These are phyloP conservation scores for Dryoscopus gambensis DNA, from an alignment of 2,113 vertebrate genomes.

Conservation along the genomic window DNA sequence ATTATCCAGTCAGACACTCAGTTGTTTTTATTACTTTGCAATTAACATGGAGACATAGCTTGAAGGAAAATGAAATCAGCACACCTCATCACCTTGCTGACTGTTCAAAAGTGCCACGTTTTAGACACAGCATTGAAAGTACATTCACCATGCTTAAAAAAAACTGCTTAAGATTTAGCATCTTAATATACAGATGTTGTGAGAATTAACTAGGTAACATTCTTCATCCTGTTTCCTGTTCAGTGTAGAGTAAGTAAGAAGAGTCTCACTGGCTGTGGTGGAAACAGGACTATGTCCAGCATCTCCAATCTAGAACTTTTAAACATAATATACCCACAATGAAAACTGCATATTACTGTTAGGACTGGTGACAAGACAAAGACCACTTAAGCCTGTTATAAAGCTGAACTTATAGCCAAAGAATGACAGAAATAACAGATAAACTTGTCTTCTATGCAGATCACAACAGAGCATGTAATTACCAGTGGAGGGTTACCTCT, in stretches of 20 bases:
- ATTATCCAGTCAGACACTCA: neutral
- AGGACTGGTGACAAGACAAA: neutral
- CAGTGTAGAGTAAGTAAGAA: neutral
- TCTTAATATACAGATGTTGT: neutral
- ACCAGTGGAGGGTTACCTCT: neutral
- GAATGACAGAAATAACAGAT: neutral
- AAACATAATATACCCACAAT: neutral
- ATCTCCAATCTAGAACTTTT: neutral
- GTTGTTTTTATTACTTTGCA: neutral
- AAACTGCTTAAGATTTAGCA: neutral
- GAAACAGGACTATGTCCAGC: neutral
- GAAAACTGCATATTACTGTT: neutral
- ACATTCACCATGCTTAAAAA: neutral
- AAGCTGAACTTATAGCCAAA: neutral
- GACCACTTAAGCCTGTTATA: neutral
- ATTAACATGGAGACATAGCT: neutral
- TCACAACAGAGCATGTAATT: neutral
- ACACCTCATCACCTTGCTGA: neutral
- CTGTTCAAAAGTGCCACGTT: neutral
- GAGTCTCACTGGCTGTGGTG: neutral
- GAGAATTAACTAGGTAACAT: neutral
- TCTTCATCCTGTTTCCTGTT: neutral
- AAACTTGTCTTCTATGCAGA: neutral
- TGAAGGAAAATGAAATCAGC: neutral
- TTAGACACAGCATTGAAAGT: neutral